Evolutionary conservation across 2,888 invertebrate genomes (phyloP).

Genomic region (Dascillus cervinus): DNA sequence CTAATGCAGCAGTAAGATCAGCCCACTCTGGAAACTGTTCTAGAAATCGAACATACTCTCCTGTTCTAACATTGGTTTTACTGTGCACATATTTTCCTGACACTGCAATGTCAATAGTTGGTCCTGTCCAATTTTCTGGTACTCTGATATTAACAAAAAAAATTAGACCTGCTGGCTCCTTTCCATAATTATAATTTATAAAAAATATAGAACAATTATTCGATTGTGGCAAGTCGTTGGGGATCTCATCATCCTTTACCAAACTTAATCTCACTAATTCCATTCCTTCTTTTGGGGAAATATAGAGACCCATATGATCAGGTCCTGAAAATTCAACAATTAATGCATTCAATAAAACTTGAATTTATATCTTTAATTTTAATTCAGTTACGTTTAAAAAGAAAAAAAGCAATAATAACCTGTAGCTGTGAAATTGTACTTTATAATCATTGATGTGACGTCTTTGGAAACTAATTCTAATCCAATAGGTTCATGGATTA

Average conservation of each 20-base stretch:
- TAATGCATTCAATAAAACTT: not conserved
- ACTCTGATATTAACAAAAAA: slow-evolving; percentile 30
- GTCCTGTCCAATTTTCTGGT: slow-evolving; percentile 11
- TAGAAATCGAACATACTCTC: not conserved
- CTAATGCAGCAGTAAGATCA: not conserved
- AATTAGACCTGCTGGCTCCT: slow-evolving; percentile 22
- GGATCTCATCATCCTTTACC: slow-evolving; percentile 33
- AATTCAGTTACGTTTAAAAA: not conserved
- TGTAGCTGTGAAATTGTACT: slow-evolving; percentile 44
- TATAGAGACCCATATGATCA: slow-evolving; percentile 53
- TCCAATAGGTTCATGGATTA: slow-evolving; percentile 23
- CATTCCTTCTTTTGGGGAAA: slow-evolving; percentile 50
- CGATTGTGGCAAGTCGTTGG: slow-evolving; percentile 17
- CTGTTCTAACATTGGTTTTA: not conserved
- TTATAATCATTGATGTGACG: slow-evolving; percentile 34
- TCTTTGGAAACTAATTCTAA: slow-evolving; percentile 29
- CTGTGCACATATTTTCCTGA: not conserved
- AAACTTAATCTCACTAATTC: slow-evolving; percentile 49
- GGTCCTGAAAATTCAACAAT: slow-evolving; percentile 45
- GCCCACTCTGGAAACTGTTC: slow-evolving; percentile 1
- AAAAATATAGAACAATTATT: slow-evolving; percentile 29
- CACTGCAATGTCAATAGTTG: not conserved
- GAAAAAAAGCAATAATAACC: slow-evolving; percentile 30
- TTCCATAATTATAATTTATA: slow-evolving; percentile 28
- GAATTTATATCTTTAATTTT: not conserved